Evolutionary conservation across 2,888 invertebrate species (phyloP).

Genomic region (Lobophora halterata): DNA sequence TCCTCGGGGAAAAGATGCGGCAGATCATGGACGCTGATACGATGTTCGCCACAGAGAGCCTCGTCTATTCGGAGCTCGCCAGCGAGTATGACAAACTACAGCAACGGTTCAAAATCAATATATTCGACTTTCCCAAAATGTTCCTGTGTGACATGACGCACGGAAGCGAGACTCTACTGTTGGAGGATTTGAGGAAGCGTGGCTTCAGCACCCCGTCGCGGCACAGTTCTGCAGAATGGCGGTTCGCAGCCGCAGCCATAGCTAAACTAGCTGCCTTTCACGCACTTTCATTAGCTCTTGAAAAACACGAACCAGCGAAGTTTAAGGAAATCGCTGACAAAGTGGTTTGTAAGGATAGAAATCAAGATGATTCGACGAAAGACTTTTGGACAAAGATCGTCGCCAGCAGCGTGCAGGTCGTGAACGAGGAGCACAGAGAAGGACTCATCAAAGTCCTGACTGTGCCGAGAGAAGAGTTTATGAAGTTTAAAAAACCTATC

Average conservation of each 20-base stretch:
- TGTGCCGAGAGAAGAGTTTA: slow-evolving; percentile 16
- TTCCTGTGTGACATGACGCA: slow-evolving; percentile 37
- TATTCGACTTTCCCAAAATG: slow-evolving; percentile 41
- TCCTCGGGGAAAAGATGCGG: slow-evolving; percentile 35
- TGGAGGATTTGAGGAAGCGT: slow-evolving; percentile 47
- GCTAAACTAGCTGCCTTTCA: slow-evolving; percentile 53
- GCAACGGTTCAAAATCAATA: slow-evolving; percentile 32
- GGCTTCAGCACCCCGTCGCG: slow-evolving; percentile 38
- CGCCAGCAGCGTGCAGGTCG: slow-evolving; percentile 28
- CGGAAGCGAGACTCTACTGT: slow-evolving; percentile 45
- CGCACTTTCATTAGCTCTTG: slow-evolving; percentile 55
- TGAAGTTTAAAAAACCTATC: slow-evolving; percentile 35
- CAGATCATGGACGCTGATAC: slow-evolving; percentile 30
- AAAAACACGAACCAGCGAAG: slow-evolving; percentile 46
- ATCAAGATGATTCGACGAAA: slow-evolving; percentile 18
- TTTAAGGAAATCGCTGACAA: slow-evolving; percentile 29
- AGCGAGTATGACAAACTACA: slow-evolving; percentile 37
- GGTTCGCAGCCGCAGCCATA: slow-evolving; percentile 44
- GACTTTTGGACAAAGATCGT: slow-evolving; percentile 31
- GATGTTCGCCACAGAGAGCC: slow-evolving; percentile 39
- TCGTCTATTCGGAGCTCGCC: slow-evolving; percentile 36
- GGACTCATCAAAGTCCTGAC: slow-evolving; percentile 33
- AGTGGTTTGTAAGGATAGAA: too few relatives aligned
- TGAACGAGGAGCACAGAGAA: slow-evolving; percentile 37
- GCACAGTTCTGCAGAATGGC: slow-evolving; percentile 45